These are phyloP conservation scores for Habrosyne pyritoides DNA, from an alignment of 2,888 invertebrate species.

Conservation along the genomic window DNA sequence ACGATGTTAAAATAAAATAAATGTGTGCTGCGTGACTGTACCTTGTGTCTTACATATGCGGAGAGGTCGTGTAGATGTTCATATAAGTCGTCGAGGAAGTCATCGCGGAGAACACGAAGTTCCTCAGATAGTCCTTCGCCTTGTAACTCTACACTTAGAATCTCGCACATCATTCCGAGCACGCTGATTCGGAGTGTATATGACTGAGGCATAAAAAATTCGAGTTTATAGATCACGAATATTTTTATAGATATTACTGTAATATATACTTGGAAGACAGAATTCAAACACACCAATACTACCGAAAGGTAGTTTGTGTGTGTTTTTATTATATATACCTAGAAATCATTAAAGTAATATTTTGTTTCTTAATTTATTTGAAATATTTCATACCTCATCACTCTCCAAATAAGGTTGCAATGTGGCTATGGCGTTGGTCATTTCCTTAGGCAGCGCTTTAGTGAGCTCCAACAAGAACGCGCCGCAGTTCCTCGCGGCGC, in stretches of 20 bases:
- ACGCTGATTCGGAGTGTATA: conserved; percentile 90
- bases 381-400: conserved; percentile 68
- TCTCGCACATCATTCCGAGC: conserved; percentile 91
- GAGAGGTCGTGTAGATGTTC: conserved; percentile 93
- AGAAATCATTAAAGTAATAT: no score
- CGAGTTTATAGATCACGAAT: no score
- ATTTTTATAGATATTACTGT: no score
- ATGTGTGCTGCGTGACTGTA: not conserved
- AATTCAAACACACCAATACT: no score
- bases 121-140: conserved; percentile 88
- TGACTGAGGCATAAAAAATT: conserved; percentile 74
- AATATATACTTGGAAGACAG: no score
- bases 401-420: conserved; percentile 84
- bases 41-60: conserved; percentile 93
- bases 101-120: conserved; percentile 87
- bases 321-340: no score
- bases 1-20: no score
- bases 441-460: conserved; percentile 83
- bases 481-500: conserved; percentile 75
- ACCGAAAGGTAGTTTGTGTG: no score
- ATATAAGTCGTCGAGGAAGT: conserved; percentile 90
- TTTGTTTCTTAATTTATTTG: not conserved
- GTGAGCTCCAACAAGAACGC: conserved; percentile 86
- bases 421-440: conserved; percentile 84
- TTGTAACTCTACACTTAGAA: conserved; percentile 88